Percentiles rank a stretch among this genome's conserved stretches.
phyloP scores from a whole-genome alignment of 1,140 invertebrate genomes.

The Batillaria attramentaria region DNA sequence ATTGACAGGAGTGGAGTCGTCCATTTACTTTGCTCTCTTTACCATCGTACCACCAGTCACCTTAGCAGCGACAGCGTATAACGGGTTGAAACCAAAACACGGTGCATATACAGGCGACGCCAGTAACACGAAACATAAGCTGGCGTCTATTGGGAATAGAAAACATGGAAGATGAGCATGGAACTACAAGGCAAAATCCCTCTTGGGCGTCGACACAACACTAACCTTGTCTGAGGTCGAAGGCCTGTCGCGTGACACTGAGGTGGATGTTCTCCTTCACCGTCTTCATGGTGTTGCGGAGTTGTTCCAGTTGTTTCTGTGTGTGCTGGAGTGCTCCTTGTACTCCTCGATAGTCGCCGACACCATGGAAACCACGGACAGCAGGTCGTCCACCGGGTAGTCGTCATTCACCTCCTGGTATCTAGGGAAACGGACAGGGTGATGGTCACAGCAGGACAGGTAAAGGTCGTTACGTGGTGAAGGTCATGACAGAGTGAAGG shows the following conservation, averaged over 20 bases:
- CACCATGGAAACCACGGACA: conserved; percentile 42
- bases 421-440: not conserved
- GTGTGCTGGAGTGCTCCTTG: conserved; percentile 41
- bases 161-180: too few relatives aligned
- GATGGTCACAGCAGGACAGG: too few relatives aligned
- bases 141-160: too few relatives aligned
- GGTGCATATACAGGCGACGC: not conserved
- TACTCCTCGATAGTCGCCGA: conserved; percentile 46
- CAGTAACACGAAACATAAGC: too few relatives aligned
- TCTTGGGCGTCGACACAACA: not conserved
- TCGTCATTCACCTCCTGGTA: conserved; percentile 37
- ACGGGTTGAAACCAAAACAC: not conserved
- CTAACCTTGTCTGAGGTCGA: conserved; percentile 48
- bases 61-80: too few relatives aligned
- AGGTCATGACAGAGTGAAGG: too few relatives aligned
- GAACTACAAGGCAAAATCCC: too few relatives aligned
- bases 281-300: conserved; percentile 48
- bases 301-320: conserved; percentile 46
- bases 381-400: conserved; percentile 52
- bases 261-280: conserved; percentile 54
- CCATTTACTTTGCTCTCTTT: too few relatives aligned
- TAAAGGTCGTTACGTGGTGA: too few relatives aligned
- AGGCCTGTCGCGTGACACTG: conserved; percentile 47
- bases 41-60: too few relatives aligned
- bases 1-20: too few relatives aligned